These are phyloP conservation scores for Pecten maximus DNA, from an alignment of 2,888 invertebrate genomes.

Conservation along the genomic window DNA sequence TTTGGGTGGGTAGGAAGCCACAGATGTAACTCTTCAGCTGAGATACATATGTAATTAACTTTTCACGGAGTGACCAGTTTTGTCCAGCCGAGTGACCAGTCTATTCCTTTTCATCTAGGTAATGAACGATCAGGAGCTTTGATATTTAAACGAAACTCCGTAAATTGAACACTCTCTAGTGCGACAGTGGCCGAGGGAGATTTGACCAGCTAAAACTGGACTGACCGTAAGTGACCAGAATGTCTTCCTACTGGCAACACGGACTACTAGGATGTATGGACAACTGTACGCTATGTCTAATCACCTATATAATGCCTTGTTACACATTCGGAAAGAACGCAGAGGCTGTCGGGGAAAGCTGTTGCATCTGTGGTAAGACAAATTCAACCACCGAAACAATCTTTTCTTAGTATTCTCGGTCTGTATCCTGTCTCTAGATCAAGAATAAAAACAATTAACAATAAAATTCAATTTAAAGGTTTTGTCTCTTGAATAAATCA, in stretches of 20 bases:
- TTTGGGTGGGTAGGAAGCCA: too few relatives aligned
- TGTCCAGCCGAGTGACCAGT: not conserved
- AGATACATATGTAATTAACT: too few relatives aligned
- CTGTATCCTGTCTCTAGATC: too few relatives aligned
- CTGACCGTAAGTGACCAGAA: not conserved
- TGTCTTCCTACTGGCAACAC: conserved; percentile 2
- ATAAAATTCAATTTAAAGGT: too few relatives aligned
- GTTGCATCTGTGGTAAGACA: not conserved
- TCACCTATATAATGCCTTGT: not conserved
- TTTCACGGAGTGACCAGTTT: too few relatives aligned
- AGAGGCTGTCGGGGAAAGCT: not conserved
- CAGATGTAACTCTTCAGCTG: too few relatives aligned
- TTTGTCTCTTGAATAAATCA: too few relatives aligned
- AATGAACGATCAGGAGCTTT: too few relatives aligned
- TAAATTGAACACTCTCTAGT: not conserved
- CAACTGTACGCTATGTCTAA: not conserved
- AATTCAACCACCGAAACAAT: too few relatives aligned
- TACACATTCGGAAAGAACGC: conserved; percentile 1
- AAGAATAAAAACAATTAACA: too few relatives aligned
- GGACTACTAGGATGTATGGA: conserved; percentile 2
- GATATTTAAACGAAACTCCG: not conserved
- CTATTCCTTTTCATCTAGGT: not conserved
- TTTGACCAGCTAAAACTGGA: not conserved
- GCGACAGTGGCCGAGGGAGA: not conserved
- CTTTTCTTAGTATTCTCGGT: too few relatives aligned